Evolutionary conservation across 1,140 invertebrate genomes (phyloP).

Genomic region (Helicoverpa armigera): DNA sequence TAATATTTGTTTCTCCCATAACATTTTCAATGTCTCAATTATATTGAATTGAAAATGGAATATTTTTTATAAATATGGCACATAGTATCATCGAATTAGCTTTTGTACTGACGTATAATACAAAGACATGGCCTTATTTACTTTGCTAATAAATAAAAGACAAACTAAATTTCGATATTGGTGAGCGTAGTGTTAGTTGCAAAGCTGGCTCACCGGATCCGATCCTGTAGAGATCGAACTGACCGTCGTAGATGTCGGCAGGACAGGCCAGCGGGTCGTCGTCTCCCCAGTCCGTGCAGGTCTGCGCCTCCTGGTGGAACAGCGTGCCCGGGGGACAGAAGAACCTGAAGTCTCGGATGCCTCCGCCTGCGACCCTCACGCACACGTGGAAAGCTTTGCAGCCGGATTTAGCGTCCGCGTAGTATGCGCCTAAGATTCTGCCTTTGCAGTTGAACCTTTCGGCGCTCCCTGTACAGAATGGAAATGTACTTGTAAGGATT

Average conservation of each 20-base stretch:
- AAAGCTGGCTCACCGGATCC: slow-evolving; percentile 89
- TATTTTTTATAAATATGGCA: too few relatives aligned
- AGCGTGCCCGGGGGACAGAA: slow-evolving; percentile 96
- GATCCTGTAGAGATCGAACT: slow-evolving; percentile 93
- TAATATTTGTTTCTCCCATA: too few relatives aligned
- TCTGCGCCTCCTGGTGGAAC: slow-evolving; percentile 97
- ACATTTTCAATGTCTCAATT: too few relatives aligned
- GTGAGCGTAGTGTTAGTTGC: slow-evolving; percentile 73
- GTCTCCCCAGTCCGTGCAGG: slow-evolving; percentile 96
- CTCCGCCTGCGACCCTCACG: slow-evolving; percentile 92
- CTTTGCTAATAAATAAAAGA: too few relatives aligned
- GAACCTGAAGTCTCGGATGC: slow-evolving; percentile 93
- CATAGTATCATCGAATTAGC: too few relatives aligned
- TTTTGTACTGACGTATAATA: too few relatives aligned
- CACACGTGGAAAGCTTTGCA: slow-evolving; percentile 98
- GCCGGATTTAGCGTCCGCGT: slow-evolving; percentile 95
- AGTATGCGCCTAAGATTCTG: slow-evolving; percentile 96
- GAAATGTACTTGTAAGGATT: slow-evolving; percentile 1
- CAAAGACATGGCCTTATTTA: too few relatives aligned
- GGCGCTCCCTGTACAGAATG: slow-evolving; percentile 89
- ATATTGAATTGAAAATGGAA: too few relatives aligned
- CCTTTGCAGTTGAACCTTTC: slow-evolving; percentile 95
- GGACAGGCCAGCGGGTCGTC: slow-evolving; percentile 91
- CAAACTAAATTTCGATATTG: background rate
- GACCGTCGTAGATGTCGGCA: slow-evolving; percentile 92